Evolutionary conservation across 2,888 invertebrate species (phyloP).

Genomic region (Amblyjoppa proteus): DNA sequence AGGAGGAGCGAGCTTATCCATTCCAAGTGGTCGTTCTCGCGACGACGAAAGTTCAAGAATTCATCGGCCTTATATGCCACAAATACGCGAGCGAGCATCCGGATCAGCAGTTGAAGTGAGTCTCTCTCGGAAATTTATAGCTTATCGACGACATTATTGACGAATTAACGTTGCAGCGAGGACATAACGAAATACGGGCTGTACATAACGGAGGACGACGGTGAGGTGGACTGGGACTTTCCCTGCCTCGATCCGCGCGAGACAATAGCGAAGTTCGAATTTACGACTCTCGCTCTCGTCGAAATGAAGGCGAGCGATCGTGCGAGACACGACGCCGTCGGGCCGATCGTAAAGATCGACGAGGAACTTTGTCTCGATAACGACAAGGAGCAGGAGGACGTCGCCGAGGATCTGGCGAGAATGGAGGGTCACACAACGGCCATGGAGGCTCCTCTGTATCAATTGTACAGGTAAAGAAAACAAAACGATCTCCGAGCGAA

Average conservation of each 20-base stretch:
- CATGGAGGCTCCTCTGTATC: conserved; percentile 95
- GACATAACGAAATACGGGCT: conserved; percentile 91
- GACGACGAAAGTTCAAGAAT: conserved; percentile 94
- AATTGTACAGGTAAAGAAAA: conserved; percentile 86
- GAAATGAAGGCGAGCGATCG: conserved; percentile 88
- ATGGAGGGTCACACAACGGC: conserved; percentile 91
- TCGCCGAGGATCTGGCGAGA: conserved; percentile 87
- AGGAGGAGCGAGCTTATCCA: conserved; percentile 93
- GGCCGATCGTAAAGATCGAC: conserved; percentile 80
- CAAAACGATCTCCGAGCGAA: too few species aligned
- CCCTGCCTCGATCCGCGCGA: conserved; percentile 95
- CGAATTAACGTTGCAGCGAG: conserved; percentile 81
- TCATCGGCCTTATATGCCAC: conserved; percentile 97
- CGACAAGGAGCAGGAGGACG: conserved; percentile 77
- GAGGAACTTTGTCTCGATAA: conserved; percentile 80
- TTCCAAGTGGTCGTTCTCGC: conserved; percentile 93
- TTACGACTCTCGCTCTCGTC: conserved; percentile 94
- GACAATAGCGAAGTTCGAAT: conserved; percentile 96
- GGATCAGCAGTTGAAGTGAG: conserved; percentile 84
- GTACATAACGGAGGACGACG: conserved; percentile 98
- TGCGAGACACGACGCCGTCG: conserved; percentile 80
- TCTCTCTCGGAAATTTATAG: conserved; percentile 36
- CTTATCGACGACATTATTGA: neutral
- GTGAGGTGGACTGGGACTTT: conserved; percentile 97
- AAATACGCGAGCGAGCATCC: conserved; percentile 87